Conservation (phyloP, 1,140 invertebrate genomes). For the Palaemon carinicauda region DNA sequence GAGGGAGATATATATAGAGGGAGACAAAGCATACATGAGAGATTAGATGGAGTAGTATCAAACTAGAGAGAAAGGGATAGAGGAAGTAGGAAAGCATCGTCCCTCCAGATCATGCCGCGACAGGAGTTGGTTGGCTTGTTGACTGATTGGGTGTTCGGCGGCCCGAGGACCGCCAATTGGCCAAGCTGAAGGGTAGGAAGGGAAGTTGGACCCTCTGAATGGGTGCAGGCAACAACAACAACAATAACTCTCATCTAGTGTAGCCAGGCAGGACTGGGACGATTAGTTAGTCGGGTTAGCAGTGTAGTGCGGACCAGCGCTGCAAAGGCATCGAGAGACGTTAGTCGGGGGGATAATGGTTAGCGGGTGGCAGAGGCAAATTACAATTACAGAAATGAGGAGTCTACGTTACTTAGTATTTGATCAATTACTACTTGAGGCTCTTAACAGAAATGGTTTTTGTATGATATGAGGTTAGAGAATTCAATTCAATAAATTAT, state of each 20-base stretch:
- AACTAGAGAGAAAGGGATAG: too few species aligned
- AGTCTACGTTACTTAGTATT: too few species aligned
- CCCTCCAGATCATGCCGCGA: too few species aligned
- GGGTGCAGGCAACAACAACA: background rate
- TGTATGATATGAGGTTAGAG: too few species aligned
- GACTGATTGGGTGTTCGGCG: background rate
- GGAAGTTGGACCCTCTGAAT: background rate
- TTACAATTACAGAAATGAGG: too few species aligned
- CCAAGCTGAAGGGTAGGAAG: background rate
- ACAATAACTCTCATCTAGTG: constrained; percentile 27
- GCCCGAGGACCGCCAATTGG: background rate
- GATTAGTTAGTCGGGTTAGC: constrained; percentile 54
- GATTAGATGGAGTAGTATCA: too few species aligned
- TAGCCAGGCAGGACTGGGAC: constrained; percentile 48
- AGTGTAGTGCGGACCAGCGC: constrained; percentile 39
- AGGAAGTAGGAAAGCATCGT: too few species aligned
- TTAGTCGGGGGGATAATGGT: constrained; percentile 4
- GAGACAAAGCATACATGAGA: too few species aligned
- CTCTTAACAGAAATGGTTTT: too few species aligned
- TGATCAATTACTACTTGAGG: too few species aligned
- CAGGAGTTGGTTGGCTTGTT: background rate
- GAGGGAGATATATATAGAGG: too few species aligned
- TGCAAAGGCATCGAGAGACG: constrained; percentile 30
- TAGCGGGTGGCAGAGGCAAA: background rate
- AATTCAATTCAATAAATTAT: too few species aligned